These are phyloP conservation scores for Perccottus glenii DNA, from an alignment of 2,113 vertebrate species.

Conservation along the genomic window DNA sequence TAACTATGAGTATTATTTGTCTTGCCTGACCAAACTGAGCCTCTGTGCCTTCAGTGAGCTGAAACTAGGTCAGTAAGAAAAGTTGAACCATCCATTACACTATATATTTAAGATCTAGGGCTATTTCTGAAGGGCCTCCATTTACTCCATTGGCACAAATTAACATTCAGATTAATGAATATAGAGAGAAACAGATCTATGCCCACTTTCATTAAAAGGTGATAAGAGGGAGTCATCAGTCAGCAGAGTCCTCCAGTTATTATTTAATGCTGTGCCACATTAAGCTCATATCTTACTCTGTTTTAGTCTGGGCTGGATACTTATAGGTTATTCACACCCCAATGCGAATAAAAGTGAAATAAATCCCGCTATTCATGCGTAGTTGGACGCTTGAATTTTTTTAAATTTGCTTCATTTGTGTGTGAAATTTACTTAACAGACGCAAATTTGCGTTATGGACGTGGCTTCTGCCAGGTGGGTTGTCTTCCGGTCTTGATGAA, in stretches of 20 bases:
- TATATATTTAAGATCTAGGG: neutral
- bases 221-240: constrained; percentile 57
- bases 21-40: too few species aligned
- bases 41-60: too few species aligned
- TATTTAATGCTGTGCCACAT: constrained; percentile 50
- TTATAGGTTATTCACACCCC: too few species aligned
- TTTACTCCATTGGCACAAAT: constrained; percentile 46
- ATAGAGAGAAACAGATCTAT: constrained; percentile 20
- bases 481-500: too few species aligned
- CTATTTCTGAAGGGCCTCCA: constrained; percentile 47
- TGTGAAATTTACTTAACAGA: too few species aligned
- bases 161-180: constrained; percentile 20
- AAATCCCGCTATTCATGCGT: too few species aligned
- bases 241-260: constrained; percentile 32
- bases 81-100: neutral
- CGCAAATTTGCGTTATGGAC: too few species aligned
- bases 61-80: neutral
- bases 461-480: too few species aligned
- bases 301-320: neutral
- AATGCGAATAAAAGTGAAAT: too few species aligned
- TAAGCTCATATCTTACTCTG: constrained; percentile 38
- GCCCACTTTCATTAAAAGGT: constrained; percentile 60
- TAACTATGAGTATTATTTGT: too few species aligned
- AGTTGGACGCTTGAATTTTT: too few species aligned
- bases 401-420: too few species aligned